Conservation (phyloP, 2,113 vertebrate genomes). For the Nibea coibor region DNA sequence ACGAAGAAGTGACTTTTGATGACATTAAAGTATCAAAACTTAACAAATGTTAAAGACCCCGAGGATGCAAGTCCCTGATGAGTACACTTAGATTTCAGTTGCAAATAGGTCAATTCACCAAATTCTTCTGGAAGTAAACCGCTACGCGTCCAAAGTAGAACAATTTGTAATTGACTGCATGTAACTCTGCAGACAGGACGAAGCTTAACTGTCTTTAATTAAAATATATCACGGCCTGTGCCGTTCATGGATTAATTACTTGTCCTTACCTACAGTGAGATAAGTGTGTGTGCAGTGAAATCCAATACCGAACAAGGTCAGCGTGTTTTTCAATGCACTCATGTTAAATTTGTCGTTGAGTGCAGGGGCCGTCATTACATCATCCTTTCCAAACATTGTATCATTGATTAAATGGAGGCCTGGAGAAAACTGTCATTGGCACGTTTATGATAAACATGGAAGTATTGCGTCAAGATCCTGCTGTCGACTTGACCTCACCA, state of each 20-base stretch:
- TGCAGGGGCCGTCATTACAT: too few relatives aligned
- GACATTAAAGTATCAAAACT: background rate
- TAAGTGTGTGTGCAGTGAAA: background rate
- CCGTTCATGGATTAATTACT: slow-evolving; percentile 39
- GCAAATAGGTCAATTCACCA: background rate
- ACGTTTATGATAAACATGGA: too few relatives aligned
- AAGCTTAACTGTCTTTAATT: slow-evolving; percentile 22
- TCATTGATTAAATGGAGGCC: too few relatives aligned
- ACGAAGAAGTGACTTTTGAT: background rate
- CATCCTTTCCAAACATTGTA: background rate
- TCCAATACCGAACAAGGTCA: background rate
- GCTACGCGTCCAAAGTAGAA: slow-evolving; percentile 6
- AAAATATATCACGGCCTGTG: slow-evolving; percentile 17
- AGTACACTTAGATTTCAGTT: background rate
- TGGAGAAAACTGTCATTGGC: too few relatives aligned
- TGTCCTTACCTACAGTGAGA: slow-evolving; percentile 17
- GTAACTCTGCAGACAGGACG: background rate
- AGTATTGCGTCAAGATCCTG: background rate
- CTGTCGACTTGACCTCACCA: background rate
- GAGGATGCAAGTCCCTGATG: background rate
- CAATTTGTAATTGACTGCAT: slow-evolving; percentile 10
- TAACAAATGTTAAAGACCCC: background rate
- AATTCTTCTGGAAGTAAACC: background rate
- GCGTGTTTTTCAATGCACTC: background rate
- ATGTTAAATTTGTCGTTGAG: background rate